phyloP scores from a whole-genome alignment of 2,113 vertebrate species.

The Scomber scombrus region DNA sequence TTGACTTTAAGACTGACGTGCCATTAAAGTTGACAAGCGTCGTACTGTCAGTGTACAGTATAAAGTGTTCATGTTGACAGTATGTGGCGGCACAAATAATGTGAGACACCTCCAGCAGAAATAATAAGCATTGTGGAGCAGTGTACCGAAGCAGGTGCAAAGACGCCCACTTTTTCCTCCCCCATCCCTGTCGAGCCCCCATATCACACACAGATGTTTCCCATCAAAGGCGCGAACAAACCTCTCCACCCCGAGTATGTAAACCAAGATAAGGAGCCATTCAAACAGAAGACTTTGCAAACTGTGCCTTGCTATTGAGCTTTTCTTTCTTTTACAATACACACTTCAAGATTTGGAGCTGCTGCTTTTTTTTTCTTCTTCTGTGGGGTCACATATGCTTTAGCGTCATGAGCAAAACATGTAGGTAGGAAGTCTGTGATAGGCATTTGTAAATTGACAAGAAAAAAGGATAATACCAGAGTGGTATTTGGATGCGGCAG shows the following conservation, averaged over 20 bases:
- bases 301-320: conserved; percentile 80
- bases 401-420: conserved; percentile 78
- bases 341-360: conserved; percentile 78
- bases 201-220: conserved; percentile 95
- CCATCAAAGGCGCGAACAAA: conserved; percentile 88
- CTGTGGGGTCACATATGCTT: conserved; percentile 85
- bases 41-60: conserved; percentile 42
- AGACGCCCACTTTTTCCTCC: conserved; percentile 91
- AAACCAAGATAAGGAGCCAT: conserved; percentile 88
- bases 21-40: conserved; percentile 12
- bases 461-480: conserved; percentile 95
- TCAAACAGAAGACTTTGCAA: conserved; percentile 87
- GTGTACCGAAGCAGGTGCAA: conserved; percentile 94
- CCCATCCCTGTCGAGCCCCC: conserved; percentile 89
- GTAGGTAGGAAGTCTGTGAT: conserved; percentile 89
- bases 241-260: conserved; percentile 86
- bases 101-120: conserved; percentile 81
- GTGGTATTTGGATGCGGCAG: conserved; percentile 85
- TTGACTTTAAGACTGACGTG: conserved; percentile 2
- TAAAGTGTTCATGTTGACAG: conserved; percentile 87
- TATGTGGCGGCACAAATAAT: conserved; percentile 75
- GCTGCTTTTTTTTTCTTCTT: conserved; percentile 63
- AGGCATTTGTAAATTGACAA: conserved; percentile 94
- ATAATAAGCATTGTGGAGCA: conserved; percentile 95
- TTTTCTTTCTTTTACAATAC: conserved; percentile 82